Base-by-base conservation (phyloP, 2,113 vertebrate genomes). In the Lagopus muta region DNA sequence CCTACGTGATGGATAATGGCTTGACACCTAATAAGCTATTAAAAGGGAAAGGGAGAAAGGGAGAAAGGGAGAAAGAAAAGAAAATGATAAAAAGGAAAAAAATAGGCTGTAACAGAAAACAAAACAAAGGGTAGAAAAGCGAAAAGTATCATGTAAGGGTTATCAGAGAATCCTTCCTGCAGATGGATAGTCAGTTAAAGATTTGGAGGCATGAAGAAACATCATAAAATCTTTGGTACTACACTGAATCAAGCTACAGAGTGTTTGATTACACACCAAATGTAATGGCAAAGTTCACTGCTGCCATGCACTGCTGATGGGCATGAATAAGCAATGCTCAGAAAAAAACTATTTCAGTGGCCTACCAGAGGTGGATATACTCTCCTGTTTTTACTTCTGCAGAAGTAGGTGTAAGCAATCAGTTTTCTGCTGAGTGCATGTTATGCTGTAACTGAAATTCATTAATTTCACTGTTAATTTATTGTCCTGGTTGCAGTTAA, bases 311-410 rank as follows among this genome's bases (percentile, higher is more conserved):
- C 28, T 20, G 4, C 11, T 55, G 9, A 2, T 2, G 69, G 40
- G 9, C 8, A 82, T 79, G 21, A 82, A 82, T 17, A 78, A 92
- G 57, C 0, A 58, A 57, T 27, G 0, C 18, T 28, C 4, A 58
- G 42, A 43, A 60, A 72, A 71, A 36, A 11, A 0, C 8, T 36
- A 0, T 32, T 84, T 65, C 25, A 67, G 28, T 61, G 11, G 9
- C 43, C 58, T 91, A 25, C 2, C 40, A 73, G 58, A 73, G n/a
- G 0, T 55, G 22, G 16, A 15, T 75, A 13, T 13, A 22, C 17
- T 78, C 13, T 76, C 1, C 1, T 24, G 43, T 48, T 84, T 72
- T 86, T 28, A 28, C 48, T 84, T 86, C 12, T 25, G 25, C 28
- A 79, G 21, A 82, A 77, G 32, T 20, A 81, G 15, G 21, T 70